Evolutionary conservation across 2,888 invertebrate species (phyloP), one percentile per base, ranked within the genome.

Genomic region (Carterocephalus palaemon): DNA sequence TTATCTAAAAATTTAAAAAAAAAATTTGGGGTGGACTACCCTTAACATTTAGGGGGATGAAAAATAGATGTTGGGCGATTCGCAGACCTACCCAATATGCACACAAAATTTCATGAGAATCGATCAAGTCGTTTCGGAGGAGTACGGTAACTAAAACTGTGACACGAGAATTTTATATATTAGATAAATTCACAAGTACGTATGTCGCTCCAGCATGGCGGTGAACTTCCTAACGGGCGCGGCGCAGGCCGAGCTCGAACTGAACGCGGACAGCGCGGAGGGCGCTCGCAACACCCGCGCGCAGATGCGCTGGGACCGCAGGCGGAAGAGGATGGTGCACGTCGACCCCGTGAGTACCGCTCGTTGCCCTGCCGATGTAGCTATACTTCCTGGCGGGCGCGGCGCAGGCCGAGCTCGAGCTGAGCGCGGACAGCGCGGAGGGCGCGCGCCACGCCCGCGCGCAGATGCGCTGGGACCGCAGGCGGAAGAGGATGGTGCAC

Each of bases 291-390:
- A 89, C 37, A 88, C 89, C 37, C 88, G 87, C 2, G 90, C 90
- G 51, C 75, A 90, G 56, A 91, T 92, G 67, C 92, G 91, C 68
- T 98, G 99, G 99, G 98, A 99, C 85, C 90, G 97, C 34, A 96
- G 97, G 71, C 93, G 95, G 77, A 99, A 98, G 90, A 98, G 96
- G 86, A 97, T 96, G 92, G 92, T 99, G 19, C 89, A 91, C 15
- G 89, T 90, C 1, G 88, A 90, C 52, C 88, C 88, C 49, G 92
- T 92, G 72, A 59, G 83, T 19, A 17, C 22, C 24, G 3, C 24
- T 24, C n/a, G 24, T n/a, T 8, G 4, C 9, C n/a, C n/a, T n/a
- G n/a, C n/a, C n/a, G n/a, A n/a, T n/a, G n/a, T n/a, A n/a, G n/a
- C n/a, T n/a, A n/a, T n/a, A 93, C 63, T 98, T 98, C 85, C 91